Conservation (phyloP, 2,113 vertebrate genomes). For the Cyprinodon brontotheroides region DNA sequence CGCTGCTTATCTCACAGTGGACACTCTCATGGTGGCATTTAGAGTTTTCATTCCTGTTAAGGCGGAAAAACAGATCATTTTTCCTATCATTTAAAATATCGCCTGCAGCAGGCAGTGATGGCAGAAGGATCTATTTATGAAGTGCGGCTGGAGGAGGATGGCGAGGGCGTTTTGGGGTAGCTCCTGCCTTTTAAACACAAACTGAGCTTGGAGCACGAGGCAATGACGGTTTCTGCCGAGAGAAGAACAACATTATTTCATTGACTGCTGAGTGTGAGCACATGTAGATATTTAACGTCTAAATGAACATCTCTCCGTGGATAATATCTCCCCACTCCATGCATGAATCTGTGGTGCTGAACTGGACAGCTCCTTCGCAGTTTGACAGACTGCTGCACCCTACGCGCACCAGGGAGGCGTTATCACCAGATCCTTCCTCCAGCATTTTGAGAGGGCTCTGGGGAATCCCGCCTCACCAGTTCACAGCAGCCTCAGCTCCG, state of each 20-base stretch:
- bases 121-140: background rate
- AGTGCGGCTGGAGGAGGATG: background rate
- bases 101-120: background rate
- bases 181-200: background rate
- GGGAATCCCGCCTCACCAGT: too few relatives aligned
- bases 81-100: background rate
- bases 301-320: too few relatives aligned
- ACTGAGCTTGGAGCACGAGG: too few relatives aligned
- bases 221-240: too few relatives aligned
- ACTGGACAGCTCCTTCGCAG: too few relatives aligned
- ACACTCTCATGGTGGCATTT: background rate
- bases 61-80: background rate
- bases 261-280: background rate
- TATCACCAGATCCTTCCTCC: too few relatives aligned
- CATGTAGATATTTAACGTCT: background rate
- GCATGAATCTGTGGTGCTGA: too few relatives aligned
- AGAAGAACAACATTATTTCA: background rate
- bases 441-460: too few relatives aligned
- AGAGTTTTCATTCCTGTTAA: background rate
- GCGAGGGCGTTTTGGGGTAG: conserved; percentile 1
- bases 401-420: too few relatives aligned
- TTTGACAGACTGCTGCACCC: too few relatives aligned
- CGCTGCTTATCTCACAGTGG: background rate
- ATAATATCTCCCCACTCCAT: too few relatives aligned
- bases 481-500: too few relatives aligned